Base-by-base conservation (phyloP, 2,113 vertebrate genomes). In the Triplophysa rosa region DNA sequence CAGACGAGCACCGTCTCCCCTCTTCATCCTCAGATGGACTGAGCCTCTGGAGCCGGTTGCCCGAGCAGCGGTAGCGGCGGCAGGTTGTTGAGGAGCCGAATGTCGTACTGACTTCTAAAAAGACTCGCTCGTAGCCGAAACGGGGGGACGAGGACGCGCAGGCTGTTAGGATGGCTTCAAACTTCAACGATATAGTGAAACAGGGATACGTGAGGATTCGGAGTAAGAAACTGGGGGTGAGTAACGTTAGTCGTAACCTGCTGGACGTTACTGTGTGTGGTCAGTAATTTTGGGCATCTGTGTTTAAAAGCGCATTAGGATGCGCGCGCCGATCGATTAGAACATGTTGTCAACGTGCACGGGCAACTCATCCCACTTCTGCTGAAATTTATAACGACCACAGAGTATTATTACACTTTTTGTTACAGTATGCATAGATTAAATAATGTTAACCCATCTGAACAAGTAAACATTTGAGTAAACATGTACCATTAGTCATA, bases 181-280 rank as follows among this genome's bases (percentile, higher is more conserved):
- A 98, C 95, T 99, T 99, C 93, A 98, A 99, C 90, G 97, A 99
- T 88, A 98, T 99, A 88, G 96, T 99, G 87, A 99, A 99, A 90
- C 97, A 99, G 90, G 96, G 97, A 90, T 98, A 99, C 86, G 97
- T 99, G 92, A 95, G 95, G 88, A 95, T 98, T 90, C 95, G 97
- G 91, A 98, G 97, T 92, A 96, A 96, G 92, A 98, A 98, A 90
- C 95, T 99, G 88, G 97, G 96, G 97, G 97, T 98, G 92, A 98
- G 97, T 95, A 86, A 37, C 33, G 33, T 7, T 78, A 86, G 87
- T 85, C 59, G 82, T 83, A 85, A 90, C 88, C 87, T 89, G 87
- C 82, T 85, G 67, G 75, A 82, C 76, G 67, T 63, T 61, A 59
- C 87, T 59, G 79, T 87, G 79, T 87, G 78, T 84, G 84, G 78